Base-by-base conservation (phyloP, 1,140 invertebrate species). In the Papilio machaon region DNA sequence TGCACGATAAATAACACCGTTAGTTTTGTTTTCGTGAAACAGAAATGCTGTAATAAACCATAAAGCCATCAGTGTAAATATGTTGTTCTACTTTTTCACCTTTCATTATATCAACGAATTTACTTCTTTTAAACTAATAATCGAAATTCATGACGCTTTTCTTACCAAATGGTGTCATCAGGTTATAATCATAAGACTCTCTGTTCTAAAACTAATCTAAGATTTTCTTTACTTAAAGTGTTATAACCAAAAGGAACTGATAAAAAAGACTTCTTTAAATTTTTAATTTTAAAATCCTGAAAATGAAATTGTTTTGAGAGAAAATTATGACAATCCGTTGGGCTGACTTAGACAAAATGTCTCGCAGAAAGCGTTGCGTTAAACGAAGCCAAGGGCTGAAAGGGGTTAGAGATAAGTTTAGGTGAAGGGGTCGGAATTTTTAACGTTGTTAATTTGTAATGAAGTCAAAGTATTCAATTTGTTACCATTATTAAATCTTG, bases 331-430 rank as follows among this genome's bases (percentile, higher is more conserved):
- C 87, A 86, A 90, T 86, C 85, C 86, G 84, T 79, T 81, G 79
- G 84, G 85, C 89, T 92, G 88, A 88, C 86, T 84, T 83, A 82
- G 86, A 91, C 86, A 90, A 88, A 90, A 91, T 90, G 87, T 90
- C 86, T 88, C 70, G 82, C 78, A 80, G 86, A 90, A 89, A 88
- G 82, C 87, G 85, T 88, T 88, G 85, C 85, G 81, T 84, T 83
- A 79, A 80, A 77, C 80, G 78, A 81, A 84, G 79, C 80, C 79
- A 75, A 84, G 86, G 88, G 87, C 85, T 84, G 83, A 76, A 73
- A 86, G 83, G 86, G 85, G 84, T 85, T 76, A 83, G 60, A 85
- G 83, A 83, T 84, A 83, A 87, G 81, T 87, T 87, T 84, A 80
- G 58, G 82, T 83, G 58, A 60, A 80, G 79, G 23, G 81, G 81